Percentiles rank a stretch among this genome's conserved stretches.
These are phyloP conservation scores for Therioaphis trifolii DNA, from an alignment of 2,888 invertebrate genomes.

Conservation along the genomic window DNA sequence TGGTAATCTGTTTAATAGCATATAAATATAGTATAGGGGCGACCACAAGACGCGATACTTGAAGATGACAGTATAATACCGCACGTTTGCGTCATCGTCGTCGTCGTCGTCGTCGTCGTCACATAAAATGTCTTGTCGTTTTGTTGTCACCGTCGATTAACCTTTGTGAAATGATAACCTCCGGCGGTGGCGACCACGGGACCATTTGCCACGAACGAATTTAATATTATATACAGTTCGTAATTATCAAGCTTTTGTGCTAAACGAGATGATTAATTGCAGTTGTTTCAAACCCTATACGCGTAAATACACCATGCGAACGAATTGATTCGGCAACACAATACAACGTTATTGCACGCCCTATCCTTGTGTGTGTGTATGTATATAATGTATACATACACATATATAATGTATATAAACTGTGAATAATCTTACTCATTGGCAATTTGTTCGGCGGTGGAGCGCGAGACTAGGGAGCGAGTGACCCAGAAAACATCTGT, in stretches of 20 bases:
- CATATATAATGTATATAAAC: constrained; percentile 22
- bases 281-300: neutral
- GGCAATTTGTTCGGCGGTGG: constrained; percentile 43
- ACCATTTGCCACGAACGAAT: too few species aligned
- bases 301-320: too few species aligned
- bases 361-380: neutral
- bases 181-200: neutral
- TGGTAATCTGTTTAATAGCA: too few species aligned
- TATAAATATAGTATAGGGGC: too few species aligned
- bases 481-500: constrained; percentile 61
- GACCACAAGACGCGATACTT: too few species aligned
- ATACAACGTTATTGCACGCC: constrained; percentile 45
- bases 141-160: neutral
- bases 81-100: too few species aligned
- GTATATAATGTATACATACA: neutral
- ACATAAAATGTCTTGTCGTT: too few species aligned
- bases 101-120: too few species aligned
- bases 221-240: too few species aligned
- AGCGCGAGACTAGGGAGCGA: neutral
- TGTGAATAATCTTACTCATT: constrained; percentile 56
- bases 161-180: neutral
- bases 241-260: constrained; percentile 36
- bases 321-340: constrained; percentile 48
- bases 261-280: constrained; percentile 44
- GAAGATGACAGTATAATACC: too few species aligned